Base-by-base conservation (phyloP, 2,888 invertebrate genomes). In the Hipparchia sbordonii region DNA sequence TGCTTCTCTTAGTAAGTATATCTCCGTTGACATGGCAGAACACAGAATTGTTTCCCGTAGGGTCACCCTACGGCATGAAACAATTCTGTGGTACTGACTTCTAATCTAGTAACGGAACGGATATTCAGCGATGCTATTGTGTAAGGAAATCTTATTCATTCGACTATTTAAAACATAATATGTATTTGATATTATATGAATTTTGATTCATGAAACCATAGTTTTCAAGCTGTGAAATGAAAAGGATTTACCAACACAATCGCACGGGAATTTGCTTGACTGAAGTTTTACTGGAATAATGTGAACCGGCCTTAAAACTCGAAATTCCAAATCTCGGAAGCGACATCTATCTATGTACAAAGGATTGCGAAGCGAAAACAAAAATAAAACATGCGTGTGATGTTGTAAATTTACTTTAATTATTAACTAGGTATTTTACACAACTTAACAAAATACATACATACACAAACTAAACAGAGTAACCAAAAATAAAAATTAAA, bases 361-460 rank as follows among this genome's bases (percentile, higher is more conserved):
- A 78, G 78, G 77, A 80, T 75, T 77, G 60, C 56, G 61, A 78
- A 80, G 80, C 74, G 74, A 80, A 80, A 82, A 76, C 86, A 83
- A 91, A 86, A 84, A 91, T 87, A 81, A 90, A 91, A 91, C 85
- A 86, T 88, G 87, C 87, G 87, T 88, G 84, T 85, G 84, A 89
- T 87, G 86, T 91, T 89, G 89, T 87, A 90, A 86, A 87, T 91
- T 92, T 89, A 91, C 90, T 84, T 82, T 83, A 82, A 82, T 93
- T 92, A 91, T 75, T 8, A 92, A 91, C 93, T 93, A 93, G 89
- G 82, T 92, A 92, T 92, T 93, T 91, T 93, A 93, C 92, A 93
- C 93, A 93, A 93, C 93, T 93, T 93, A 93, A 93, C 93, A 92
- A 93, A 92, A 92, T 92, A 93, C 92, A 88, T 90, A 91, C 90